Evolutionary conservation across 2,113 vertebrate genomes (phyloP), one percentile per base, ranked within the genome.

Genomic region (Grus americana): DNA sequence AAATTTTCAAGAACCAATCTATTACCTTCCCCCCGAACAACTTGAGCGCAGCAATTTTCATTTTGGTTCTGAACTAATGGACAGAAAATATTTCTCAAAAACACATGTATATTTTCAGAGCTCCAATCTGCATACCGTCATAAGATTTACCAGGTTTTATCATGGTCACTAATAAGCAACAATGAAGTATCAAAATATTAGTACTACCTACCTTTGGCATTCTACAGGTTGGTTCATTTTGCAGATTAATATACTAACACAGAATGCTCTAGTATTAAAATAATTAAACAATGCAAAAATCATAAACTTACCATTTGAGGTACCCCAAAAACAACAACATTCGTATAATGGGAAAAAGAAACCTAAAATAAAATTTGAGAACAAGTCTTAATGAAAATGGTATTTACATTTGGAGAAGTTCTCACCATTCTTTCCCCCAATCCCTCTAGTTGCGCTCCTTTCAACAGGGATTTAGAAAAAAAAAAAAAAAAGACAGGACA

Each of bases 301-400:
- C 72, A 7, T 6, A 29, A 50, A 98, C 99, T 99, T 98, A 99
- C 99, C 99, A 99, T 99, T 95, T 99, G 99, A 94, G 99, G 99
- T 67, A 99, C 99, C 23, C 99, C 99, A 95, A 99, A 99, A 94
- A 99, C 98, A 30, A 99, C 98, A 26, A 99, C 97, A 59, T 99
- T 99, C 8, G 95, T 98, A 86, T 99, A 99, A 71, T 95, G 96
- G 5, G 98, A 98, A 97, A 99, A 99, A 95, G 98, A 98, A 88
- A 99, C 99, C 99, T 99, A 59, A 95, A 97, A 96, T 22, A 86
- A 87, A 91, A 71, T 52, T 71, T 61, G 11, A 72, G 27, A 85
- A 79, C 12, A 55, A 27, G 32, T n/a, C 14, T 85, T 88, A 61
- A 27, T n/a, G 17, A 95, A 87, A 63, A 76, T 14, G 5, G 6